Evolutionary conservation across 1,140 invertebrate species (phyloP).

Genomic region (Zeugodacus cucurbitae): DNA sequence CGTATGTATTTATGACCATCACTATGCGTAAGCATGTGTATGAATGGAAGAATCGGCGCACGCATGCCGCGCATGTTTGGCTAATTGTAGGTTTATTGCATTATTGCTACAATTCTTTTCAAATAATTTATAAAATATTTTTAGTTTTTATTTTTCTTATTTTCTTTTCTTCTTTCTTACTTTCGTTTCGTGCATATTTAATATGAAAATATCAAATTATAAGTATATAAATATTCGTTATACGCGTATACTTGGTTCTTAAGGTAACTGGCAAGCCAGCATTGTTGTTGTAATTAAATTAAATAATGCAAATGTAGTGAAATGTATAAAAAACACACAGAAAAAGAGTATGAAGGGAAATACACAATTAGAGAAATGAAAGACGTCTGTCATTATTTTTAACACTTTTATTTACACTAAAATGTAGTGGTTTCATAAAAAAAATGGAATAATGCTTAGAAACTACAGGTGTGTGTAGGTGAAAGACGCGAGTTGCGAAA

Average conservation of each 20-base stretch:
- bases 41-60: not conserved
- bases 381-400: not conserved
- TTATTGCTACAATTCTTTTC: not conserved
- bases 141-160: not conserved
- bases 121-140: not conserved
- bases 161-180: too few species aligned
- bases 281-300: slow-evolving; percentile 16
- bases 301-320: slow-evolving; percentile 6
- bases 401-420: not conserved
- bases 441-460: slow-evolving; percentile 14
- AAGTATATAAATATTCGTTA: not conserved
- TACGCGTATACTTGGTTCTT: not conserved
- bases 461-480: not conserved
- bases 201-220: not conserved
- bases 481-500: not conserved
- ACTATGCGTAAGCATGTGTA: not conserved
- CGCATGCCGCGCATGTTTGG: not conserved
- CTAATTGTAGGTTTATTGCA: not conserved
- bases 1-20: not conserved
- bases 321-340: slow-evolving; percentile 14
- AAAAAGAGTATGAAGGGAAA: slow-evolving; percentile 20
- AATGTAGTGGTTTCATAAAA: not conserved
- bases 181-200: not conserved
- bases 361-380: not conserved
- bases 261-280: not conserved